These are phyloP conservation scores for Falco punctatus DNA, from an alignment of 2,113 vertebrate species.

Conservation along the genomic window DNA sequence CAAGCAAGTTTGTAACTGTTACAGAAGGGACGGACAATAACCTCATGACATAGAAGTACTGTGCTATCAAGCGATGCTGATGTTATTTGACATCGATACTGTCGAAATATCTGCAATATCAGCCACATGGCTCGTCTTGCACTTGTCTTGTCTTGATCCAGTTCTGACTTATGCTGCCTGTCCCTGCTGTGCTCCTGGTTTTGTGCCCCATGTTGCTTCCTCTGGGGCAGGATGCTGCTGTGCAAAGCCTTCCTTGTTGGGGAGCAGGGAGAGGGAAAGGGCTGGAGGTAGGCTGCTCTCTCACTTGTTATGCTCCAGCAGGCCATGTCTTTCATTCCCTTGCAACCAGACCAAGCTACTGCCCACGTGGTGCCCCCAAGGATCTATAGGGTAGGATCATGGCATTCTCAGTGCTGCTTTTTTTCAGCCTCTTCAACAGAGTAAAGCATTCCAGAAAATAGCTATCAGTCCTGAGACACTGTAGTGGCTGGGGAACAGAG, in stretches of 20 bases:
- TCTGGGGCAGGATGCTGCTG: background rate
- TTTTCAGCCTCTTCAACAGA: background rate
- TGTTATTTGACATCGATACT: background rate
- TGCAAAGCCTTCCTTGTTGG: background rate
- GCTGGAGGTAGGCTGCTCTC: background rate
- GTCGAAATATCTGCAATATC: background rate
- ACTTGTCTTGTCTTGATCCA: background rate
- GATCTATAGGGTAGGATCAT: background rate
- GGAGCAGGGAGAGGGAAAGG: accelerated
- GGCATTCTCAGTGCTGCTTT: background rate
- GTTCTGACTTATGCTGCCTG: background rate
- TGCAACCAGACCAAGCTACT: background rate
- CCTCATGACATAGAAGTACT: background rate
- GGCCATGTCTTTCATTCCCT: background rate
- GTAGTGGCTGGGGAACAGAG: background rate
- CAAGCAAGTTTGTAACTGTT: background rate
- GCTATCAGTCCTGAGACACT: background rate
- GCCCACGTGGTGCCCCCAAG: background rate
- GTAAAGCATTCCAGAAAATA: background rate
- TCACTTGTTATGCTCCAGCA: background rate
- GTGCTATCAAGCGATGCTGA: background rate
- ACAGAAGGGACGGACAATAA: background rate
- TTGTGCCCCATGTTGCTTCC: background rate
- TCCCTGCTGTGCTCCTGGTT: background rate
- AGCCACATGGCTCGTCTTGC: background rate